Conservation (phyloP, 2,797 vertebrate species). For the Chiloscyllium punctatum region DNA sequence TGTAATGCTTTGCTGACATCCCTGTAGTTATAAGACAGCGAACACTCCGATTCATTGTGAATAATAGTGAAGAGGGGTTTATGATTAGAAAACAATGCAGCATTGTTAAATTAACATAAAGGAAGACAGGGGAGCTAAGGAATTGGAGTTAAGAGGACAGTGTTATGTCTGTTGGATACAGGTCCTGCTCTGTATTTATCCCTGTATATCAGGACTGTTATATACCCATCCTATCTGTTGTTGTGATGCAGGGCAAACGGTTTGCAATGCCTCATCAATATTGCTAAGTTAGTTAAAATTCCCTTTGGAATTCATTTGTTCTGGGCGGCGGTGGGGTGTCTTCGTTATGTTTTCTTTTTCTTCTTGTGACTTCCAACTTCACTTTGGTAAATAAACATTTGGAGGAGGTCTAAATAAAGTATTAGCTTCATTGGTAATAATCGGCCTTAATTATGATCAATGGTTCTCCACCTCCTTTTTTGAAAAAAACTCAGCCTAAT, state of each 20-base stretch:
- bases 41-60: background rate
- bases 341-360: background rate
- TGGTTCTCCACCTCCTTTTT: background rate
- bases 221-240: background rate
- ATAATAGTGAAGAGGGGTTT: background rate
- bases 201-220: background rate
- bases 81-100: background rate
- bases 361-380: background rate
- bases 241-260: background rate
- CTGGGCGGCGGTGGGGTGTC: background rate
- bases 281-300: background rate
- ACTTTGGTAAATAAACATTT: background rate
- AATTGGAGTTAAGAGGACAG: background rate
- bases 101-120: background rate
- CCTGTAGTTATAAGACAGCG: background rate
- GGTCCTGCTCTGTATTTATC: background rate
- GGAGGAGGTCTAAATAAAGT: background rate
- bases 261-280: background rate
- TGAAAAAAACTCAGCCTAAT: slow-evolving; percentile 28
- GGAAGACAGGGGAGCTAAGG: background rate
- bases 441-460: slow-evolving; percentile 33
- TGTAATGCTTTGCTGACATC: background rate
- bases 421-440: background rate
- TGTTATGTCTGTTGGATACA: background rate
- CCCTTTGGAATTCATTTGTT: background rate